These are phyloP conservation scores for Nectonema munidae DNA, from an alignment of 2,888 invertebrate species.

Conservation along the genomic window DNA sequence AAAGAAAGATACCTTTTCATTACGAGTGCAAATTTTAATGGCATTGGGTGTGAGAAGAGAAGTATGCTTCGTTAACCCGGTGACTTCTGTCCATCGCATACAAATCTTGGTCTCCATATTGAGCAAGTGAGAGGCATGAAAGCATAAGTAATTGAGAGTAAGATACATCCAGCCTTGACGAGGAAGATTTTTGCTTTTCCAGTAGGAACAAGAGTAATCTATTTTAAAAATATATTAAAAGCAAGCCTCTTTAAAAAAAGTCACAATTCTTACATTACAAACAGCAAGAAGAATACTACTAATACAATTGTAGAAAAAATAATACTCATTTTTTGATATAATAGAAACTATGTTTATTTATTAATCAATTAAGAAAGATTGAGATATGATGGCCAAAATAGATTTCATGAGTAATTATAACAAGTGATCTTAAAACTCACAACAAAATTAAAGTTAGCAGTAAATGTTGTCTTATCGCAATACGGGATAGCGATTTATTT, in stretches of 20 bases:
- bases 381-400: too few relatives aligned
- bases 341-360: too few relatives aligned
- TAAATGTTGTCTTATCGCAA: too few relatives aligned
- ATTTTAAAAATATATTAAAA: neutral
- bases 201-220: conserved; percentile 37
- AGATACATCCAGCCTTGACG: conserved; percentile 74
- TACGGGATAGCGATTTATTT: too few relatives aligned
- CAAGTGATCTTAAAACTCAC: too few relatives aligned
- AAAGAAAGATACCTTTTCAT: conserved; percentile 35
- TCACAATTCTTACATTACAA: too few relatives aligned
- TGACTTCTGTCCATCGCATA: conserved; percentile 54
- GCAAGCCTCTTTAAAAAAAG: neutral
- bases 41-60: conserved; percentile 41
- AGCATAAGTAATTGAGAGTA: conserved; percentile 69
- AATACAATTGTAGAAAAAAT: too few relatives aligned
- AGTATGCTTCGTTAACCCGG: conserved; percentile 25
- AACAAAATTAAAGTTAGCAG: too few relatives aligned
- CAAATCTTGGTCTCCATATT: conserved; percentile 52
- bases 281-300: too few relatives aligned
- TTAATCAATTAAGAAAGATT: too few relatives aligned
- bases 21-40: conserved; percentile 48
- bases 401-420: too few relatives aligned
- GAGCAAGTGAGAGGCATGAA: conserved; percentile 62
- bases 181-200: conserved; percentile 48
- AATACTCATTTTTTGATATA: too few relatives aligned